phyloP scores from a whole-genome alignment of 2,797 vertebrate species.

The Alcedo quadribrachys region DNA sequence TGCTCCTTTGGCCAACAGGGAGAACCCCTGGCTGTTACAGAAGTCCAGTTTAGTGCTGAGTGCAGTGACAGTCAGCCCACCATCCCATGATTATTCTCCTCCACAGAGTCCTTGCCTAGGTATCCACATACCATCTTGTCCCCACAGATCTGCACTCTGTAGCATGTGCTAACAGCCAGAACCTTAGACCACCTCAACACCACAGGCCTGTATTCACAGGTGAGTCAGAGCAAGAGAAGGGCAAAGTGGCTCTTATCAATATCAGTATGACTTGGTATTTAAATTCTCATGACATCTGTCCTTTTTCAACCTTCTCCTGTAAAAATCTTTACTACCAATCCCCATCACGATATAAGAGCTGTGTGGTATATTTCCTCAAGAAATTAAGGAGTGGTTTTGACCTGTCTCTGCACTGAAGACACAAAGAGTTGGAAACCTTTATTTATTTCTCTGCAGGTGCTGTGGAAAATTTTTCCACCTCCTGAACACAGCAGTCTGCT shows the following conservation, averaged over 20 bases:
- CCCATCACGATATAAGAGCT: not conserved
- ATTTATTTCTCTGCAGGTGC: not conserved
- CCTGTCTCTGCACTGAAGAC: not conserved
- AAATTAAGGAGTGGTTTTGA: not conserved
- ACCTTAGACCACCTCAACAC: not conserved
- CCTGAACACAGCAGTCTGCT: not conserved
- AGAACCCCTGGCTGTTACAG: not conserved
- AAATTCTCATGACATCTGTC: not conserved
- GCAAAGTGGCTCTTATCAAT: not conserved
- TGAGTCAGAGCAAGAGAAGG: not conserved
- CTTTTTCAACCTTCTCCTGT: not conserved
- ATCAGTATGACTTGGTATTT: not conserved
- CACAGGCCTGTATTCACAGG: not conserved
- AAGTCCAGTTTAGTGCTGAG: not conserved
- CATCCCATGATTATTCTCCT: not conserved
- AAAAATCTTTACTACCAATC: not conserved
- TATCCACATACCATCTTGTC: not conserved
- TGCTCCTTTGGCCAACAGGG: not conserved
- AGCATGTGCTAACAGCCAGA: fast-evolving
- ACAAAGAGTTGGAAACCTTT: not conserved
- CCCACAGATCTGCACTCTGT: not conserved
- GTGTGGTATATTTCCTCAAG: not conserved
- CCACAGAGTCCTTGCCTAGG: not conserved
- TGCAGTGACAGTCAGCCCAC: not conserved
- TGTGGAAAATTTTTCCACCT: not conserved